Percentiles rank a stretch among this genome's conserved stretches.
These are phyloP conservation scores for Crocodylus rhombifer DNA, from an alignment of 2,797 vertebrate species.

Conservation along the genomic window DNA sequence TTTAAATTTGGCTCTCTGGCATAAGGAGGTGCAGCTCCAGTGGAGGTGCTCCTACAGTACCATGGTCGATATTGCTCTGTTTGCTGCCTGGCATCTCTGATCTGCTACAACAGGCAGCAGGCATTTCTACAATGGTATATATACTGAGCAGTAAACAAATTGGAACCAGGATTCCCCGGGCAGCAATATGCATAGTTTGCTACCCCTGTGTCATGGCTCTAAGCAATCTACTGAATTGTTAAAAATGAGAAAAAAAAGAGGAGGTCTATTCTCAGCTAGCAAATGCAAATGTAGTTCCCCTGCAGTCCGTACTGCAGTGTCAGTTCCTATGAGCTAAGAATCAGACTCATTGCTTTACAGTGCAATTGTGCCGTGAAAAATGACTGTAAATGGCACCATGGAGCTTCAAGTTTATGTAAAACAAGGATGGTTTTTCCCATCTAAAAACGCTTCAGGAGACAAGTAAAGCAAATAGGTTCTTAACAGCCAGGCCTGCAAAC, in stretches of 20 bases:
- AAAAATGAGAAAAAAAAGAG: background rate
- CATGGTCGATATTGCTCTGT: background rate
- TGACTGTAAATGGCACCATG: background rate
- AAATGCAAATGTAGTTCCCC: fast-evolving
- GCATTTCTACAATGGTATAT: too few relatives aligned
- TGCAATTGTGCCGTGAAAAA: background rate
- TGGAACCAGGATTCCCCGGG: background rate
- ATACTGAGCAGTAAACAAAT: background rate
- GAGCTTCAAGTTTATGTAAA: fast-evolving
- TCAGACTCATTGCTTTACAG: fast-evolving
- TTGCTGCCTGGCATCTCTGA: background rate
- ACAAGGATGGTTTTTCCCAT: background rate
- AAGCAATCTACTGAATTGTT: background rate
- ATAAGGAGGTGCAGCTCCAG: too few relatives aligned
- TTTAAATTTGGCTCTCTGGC: too few relatives aligned
- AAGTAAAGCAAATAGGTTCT: background rate
- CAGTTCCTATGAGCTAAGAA: background rate
- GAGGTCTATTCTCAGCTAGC: background rate
- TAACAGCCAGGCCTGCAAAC: background rate
- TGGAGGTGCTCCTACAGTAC: too few relatives aligned
- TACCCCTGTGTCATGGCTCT: fast-evolving
- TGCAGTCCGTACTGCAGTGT: fast-evolving
- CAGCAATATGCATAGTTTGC: background rate
- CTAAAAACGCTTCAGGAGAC: background rate
- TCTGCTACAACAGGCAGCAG: too few relatives aligned